A percentile compares a stretch with the other conserved stretches of the same genome.
These are phyloP conservation scores for Lepus oiostolus DNA, from an alignment of 2,797 vertebrate genomes.

Conservation along the genomic window DNA sequence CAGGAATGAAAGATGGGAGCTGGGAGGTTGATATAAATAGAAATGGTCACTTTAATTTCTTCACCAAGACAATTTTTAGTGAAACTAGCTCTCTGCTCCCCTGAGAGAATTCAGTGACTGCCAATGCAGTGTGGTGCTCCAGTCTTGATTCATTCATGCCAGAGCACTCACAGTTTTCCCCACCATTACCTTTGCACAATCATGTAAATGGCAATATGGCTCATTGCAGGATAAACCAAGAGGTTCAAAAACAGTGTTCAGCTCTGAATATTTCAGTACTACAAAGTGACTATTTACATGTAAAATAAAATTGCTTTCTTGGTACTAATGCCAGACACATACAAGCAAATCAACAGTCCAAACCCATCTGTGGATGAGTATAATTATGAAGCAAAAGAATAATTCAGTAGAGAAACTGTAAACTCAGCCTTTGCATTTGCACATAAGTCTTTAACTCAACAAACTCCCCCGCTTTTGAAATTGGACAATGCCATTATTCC, in stretches of 20 bases:
- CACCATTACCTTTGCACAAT: background rate
- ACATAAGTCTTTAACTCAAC: background rate
- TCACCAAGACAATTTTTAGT: background rate
- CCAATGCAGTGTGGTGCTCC: background rate
- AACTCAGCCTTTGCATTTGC: background rate
- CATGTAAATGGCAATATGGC: background rate
- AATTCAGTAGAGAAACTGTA: background rate
- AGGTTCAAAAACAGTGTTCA: background rate
- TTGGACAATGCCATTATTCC: background rate
- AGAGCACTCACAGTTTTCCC: background rate
- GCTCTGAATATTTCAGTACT: background rate
- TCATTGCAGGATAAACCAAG: slow-evolving; percentile 12
- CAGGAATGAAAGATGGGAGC: background rate
- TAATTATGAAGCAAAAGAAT: background rate
- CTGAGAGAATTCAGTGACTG: background rate
- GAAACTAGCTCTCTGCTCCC: background rate
- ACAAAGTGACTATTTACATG: background rate
- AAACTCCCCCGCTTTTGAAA: background rate
- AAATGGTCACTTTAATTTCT: background rate
- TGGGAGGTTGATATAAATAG: background rate
- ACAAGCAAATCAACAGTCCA: background rate
- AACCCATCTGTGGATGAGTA: background rate
- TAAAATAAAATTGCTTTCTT: slow-evolving; percentile 31
- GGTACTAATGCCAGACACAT: background rate
- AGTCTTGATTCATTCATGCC: background rate